phyloP scores from a whole-genome alignment of 2,888 invertebrate genomes.

The Eugnorisma glareosa region DNA sequence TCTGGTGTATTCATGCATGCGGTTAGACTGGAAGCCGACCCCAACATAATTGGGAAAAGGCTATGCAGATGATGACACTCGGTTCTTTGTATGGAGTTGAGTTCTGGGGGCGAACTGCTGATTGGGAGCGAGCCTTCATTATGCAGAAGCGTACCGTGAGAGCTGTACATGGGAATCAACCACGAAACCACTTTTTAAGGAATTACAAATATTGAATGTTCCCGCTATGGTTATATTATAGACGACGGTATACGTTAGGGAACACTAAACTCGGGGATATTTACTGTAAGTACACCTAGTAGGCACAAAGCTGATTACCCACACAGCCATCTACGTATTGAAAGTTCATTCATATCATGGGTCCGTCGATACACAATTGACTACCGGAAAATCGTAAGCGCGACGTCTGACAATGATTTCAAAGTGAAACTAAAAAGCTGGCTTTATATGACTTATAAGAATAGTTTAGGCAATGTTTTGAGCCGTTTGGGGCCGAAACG shows the following conservation, averaged over 20 bases:
- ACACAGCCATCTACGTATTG: not conserved
- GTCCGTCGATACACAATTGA: not conserved
- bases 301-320: not conserved
- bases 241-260: not conserved
- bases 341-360: not conserved
- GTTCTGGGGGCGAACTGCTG: not conserved
- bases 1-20: too few species aligned
- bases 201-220: too few species aligned
- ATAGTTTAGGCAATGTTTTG: not conserved
- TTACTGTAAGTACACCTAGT: not conserved
- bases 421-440: not conserved
- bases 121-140: not conserved
- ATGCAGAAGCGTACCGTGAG: not conserved
- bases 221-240: not conserved
- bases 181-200: too few species aligned
- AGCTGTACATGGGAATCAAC: too few species aligned
- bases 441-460: not conserved
- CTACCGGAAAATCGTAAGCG: not conserved
- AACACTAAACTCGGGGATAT: not conserved
- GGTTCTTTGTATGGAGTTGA: not conserved
- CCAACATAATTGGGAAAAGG: too few species aligned
- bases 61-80: not conserved
- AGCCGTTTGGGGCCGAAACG: too few species aligned
- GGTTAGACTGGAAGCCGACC: too few species aligned
- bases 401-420: not conserved